phyloP scores from a whole-genome alignment of 2,113 vertebrate species.

The Pollimyrus isidori region DNA sequence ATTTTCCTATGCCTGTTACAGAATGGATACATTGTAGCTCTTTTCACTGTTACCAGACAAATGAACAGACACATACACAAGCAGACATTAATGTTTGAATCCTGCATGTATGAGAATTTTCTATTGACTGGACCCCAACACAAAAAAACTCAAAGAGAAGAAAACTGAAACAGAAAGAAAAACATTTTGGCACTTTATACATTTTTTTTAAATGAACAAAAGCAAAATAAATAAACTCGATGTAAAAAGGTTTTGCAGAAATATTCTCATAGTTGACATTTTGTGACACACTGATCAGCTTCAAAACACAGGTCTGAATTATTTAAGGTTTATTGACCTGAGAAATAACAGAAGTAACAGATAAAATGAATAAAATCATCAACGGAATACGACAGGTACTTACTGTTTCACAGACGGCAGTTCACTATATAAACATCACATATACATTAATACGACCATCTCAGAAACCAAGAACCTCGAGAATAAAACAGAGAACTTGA shows the following conservation, averaged over 20 bases:
- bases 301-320: not conserved
- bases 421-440: constrained; percentile 60
- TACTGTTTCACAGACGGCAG: constrained; percentile 50
- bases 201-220: not conserved
- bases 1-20: not conserved
- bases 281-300: not conserved
- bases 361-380: constrained; percentile 65
- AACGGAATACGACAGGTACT: constrained; percentile 48
- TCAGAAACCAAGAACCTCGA: constrained; percentile 36
- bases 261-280: not conserved
- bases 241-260: not conserved
- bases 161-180: not conserved
- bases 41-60: not conserved
- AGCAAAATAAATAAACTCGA: not conserved
- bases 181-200: not conserved
- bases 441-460: constrained; percentile 47
- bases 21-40: not conserved
- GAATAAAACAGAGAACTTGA: constrained; percentile 60
- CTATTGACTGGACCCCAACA: not conserved
- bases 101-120: not conserved
- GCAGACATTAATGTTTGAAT: not conserved
- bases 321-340: constrained; percentile 72
- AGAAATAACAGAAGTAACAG: constrained; percentile 62
- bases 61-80: not conserved
- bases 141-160: not conserved